These are phyloP conservation scores for Sycon ciliatum DNA, from an alignment of 37 sponge, comb jelly and placozoan genomes.

Conservation along the genomic window DNA sequence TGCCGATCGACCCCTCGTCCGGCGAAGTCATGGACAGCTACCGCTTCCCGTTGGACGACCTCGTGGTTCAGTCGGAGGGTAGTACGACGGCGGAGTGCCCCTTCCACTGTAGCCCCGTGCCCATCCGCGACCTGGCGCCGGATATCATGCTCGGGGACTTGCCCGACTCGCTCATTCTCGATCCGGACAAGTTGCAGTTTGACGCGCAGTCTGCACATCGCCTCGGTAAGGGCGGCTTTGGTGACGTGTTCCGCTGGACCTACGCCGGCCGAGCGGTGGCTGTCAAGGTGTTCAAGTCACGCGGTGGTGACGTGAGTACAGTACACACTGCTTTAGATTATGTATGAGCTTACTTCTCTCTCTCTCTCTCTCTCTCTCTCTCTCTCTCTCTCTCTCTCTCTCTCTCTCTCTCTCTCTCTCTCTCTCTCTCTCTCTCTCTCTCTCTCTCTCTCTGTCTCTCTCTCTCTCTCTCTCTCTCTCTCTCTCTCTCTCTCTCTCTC, in stretches of 20 bases:
- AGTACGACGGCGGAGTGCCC: constrained; percentile 34
- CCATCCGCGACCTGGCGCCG: constrained; percentile 49
- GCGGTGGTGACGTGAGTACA: too few relatives aligned
- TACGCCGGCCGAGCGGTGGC: constrained; percentile 38
- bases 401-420: too few relatives aligned
- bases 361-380: too few relatives aligned
- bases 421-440: too few relatives aligned
- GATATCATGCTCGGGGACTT: constrained; percentile 53
- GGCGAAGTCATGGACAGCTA: not conserved
- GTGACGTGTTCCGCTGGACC: constrained; percentile 48
- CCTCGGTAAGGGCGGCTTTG: constrained; percentile 67
- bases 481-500: too few relatives aligned
- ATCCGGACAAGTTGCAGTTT: constrained; percentile 27
- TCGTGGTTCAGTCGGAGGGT: not conserved
- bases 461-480: too few relatives aligned
- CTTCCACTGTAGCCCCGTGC: constrained; percentile 31
- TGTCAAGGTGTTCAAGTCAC: constrained; percentile 56
- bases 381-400: too few relatives aligned
- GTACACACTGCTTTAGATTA: too few relatives aligned
- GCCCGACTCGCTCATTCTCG: constrained; percentile 22
- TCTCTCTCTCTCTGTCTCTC: too few relatives aligned
- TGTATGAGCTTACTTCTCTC: too few relatives aligned
- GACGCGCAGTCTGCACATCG: constrained; percentile 28
- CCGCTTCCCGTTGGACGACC: constrained; percentile 26
- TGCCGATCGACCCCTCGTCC: not conserved